A percentile compares a stretch with the other conserved stretches of the same genome.
Conservation (phyloP, 1,140 invertebrate genomes). For the Drosophila yakuba region DNA sequence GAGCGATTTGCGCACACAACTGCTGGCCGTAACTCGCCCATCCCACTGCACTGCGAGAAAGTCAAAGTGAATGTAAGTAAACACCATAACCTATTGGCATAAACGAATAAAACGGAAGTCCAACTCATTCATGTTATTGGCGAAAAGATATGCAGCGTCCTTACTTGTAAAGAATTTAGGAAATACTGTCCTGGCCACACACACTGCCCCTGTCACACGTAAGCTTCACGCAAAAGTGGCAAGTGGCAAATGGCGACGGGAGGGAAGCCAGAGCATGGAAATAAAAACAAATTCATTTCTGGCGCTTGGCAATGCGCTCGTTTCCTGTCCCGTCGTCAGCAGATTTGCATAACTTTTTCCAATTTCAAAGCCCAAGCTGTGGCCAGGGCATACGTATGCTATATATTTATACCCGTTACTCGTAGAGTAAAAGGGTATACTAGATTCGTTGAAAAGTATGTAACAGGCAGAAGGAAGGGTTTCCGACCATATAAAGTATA, state of each 20-base stretch:
- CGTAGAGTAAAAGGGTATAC: no score
- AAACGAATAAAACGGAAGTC: no score
- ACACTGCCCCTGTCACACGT: conserved; percentile 11
- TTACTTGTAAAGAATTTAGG: no score
- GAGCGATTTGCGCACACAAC: conserved; percentile 73
- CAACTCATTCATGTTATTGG: no score
- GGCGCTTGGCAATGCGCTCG: conserved; percentile 57
- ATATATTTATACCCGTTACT: no score
- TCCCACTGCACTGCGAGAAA: conserved; percentile 10
- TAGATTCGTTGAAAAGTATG: no score
- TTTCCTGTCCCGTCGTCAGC: conserved; percentile 71
- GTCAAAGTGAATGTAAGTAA: no score
- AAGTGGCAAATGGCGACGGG: not conserved
- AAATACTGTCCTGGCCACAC: conserved; percentile 17
- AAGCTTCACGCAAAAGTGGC: conserved; percentile 13
- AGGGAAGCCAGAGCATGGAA: conserved; percentile 8
- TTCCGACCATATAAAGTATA: no score
- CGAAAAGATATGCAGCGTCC: no score
- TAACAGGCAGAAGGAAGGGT: no score
- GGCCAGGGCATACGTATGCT: conserved; percentile 64
- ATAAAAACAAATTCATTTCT: conserved; percentile 80
- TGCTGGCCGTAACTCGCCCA: conserved; percentile 14
- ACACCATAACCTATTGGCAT: no score
- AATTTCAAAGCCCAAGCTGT: conserved; percentile 81
- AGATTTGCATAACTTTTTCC: conserved; percentile 82